A percentile compares a stretch with the other conserved stretches of the same genome.
Evolutionary conservation across 2,113 vertebrate species (phyloP).

Genomic region (Hoplias malabaricus): DNA sequence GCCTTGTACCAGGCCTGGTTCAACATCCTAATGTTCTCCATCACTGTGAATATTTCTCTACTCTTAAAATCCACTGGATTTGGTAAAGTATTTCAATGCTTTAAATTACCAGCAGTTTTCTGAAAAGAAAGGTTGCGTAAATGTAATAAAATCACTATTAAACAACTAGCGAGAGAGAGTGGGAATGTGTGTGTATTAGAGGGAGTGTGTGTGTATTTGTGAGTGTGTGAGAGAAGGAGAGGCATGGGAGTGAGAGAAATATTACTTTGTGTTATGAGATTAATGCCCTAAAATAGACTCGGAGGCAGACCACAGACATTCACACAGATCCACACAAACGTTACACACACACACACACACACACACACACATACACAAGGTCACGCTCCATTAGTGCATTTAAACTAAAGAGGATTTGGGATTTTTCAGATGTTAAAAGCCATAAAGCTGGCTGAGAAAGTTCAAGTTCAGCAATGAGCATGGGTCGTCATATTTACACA

Average conservation of each 20-base stretch:
- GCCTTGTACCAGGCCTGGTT: background rate
- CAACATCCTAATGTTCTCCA: no score
- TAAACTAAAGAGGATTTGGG: slow-evolving; percentile 30
- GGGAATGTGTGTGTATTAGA: background rate
- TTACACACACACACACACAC: slow-evolving; percentile 6
- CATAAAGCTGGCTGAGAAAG: background rate
- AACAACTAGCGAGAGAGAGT: background rate
- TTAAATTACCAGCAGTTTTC: background rate
- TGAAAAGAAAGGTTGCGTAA: background rate
- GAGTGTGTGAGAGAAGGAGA: slow-evolving; percentile 14
- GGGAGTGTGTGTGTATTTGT: background rate
- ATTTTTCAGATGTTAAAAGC: slow-evolving; percentile 16
- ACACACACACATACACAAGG: slow-evolving; percentile 10
- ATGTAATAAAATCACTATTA: no score
- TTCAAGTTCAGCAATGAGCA: background rate
- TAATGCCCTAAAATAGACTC: slow-evolving; percentile 28
- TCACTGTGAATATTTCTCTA: background rate
- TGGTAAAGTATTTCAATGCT: background rate
- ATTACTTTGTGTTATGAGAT: slow-evolving; percentile 26
- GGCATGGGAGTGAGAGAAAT: slow-evolving; percentile 28
- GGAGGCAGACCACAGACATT: slow-evolving; percentile 12
- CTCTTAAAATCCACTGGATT: background rate
- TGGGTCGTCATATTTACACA: background rate
- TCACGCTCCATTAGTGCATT: slow-evolving; percentile 24
- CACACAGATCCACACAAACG: background rate